Percentiles rank a stretch among this genome's conserved stretches.
phyloP scores from a whole-genome alignment of 2,113 vertebrate species.

The Dipodomys spectabilis region DNA sequence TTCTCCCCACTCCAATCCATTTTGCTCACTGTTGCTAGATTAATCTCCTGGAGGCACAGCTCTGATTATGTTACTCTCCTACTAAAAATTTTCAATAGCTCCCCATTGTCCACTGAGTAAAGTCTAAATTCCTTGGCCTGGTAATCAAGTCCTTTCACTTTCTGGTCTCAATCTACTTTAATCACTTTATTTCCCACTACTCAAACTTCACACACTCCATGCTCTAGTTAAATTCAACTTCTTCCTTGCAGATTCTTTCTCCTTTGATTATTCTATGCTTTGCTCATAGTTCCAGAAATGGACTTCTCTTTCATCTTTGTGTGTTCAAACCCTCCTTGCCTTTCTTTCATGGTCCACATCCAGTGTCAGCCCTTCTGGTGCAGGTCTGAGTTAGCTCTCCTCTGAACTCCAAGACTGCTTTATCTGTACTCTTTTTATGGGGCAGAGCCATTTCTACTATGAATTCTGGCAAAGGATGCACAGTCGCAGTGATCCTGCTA shows the following conservation, averaged over 20 bases:
- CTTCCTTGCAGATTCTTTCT: conserved; percentile 43
- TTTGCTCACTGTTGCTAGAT: conserved; percentile 67
- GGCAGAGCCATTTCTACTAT: not conserved
- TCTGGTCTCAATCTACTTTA: conserved; percentile 48
- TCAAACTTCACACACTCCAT: not conserved
- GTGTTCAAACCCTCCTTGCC: conserved; percentile 27
- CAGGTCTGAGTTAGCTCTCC: not conserved
- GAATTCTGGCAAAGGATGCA: not conserved
- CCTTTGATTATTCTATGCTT: not conserved
- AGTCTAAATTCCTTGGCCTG: conserved; percentile 56
- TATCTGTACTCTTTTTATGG: not conserved
- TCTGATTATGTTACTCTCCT: conserved; percentile 72
- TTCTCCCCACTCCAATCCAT: conserved; percentile 33
- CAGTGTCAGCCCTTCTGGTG: not conserved
- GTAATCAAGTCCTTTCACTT: conserved; percentile 74
- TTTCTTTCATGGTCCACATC: conserved; percentile 31
- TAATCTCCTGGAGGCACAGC: conserved; percentile 69
- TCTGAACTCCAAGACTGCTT: conserved; percentile 3
- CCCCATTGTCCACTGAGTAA: conserved; percentile 71
- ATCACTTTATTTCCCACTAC: conserved; percentile 63
- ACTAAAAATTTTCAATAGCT: conserved; percentile 72
- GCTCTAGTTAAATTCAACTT: conserved; percentile 54
- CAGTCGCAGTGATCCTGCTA: not conserved
- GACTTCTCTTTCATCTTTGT: conserved; percentile 13
- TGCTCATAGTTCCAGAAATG: conserved; percentile 44